A percentile compares a stretch with the other conserved stretches of the same genome.
Conservation (phyloP, 2,113 vertebrate species). For the Blennius ocellaris region DNA sequence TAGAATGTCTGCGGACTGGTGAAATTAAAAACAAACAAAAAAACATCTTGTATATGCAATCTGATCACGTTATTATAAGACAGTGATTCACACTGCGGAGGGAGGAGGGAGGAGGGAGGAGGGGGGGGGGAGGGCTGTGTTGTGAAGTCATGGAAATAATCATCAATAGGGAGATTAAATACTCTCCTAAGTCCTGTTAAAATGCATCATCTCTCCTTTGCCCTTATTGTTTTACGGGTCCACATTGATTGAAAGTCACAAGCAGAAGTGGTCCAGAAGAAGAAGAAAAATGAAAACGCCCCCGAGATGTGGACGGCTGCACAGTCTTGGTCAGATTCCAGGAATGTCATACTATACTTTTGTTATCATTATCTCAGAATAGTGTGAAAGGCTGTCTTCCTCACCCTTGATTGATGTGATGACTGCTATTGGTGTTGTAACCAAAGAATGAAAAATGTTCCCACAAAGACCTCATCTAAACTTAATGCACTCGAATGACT, state of each 20-base stretch:
- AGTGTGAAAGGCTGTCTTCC: background rate
- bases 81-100: conserved; percentile 53
- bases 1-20: background rate
- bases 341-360: too few relatives aligned
- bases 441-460: too few relatives aligned
- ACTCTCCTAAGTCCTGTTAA: conserved; percentile 21
- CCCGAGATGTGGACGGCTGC: too few relatives aligned
- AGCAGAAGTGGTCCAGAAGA: conserved; percentile 1
- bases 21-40: background rate
- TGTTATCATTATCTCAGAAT: too few relatives aligned
- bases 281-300: too few relatives aligned
- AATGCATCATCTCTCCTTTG: conserved; percentile 39
- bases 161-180: conserved; percentile 34
- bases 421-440: background rate
- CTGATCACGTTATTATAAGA: conserved; percentile 29
- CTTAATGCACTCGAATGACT: too few relatives aligned
- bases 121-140: conserved; percentile 35
- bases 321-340: too few relatives aligned
- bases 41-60: background rate
- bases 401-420: background rate
- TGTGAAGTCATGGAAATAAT: conserved; percentile 27
- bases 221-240: conserved; percentile 19
- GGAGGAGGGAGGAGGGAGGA: too few relatives aligned
- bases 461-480: too few relatives aligned
- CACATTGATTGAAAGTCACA: conserved; percentile 27